Evolutionary conservation across 1,140 invertebrate species (phyloP).

Genomic region (Capitella teleta): DNA sequence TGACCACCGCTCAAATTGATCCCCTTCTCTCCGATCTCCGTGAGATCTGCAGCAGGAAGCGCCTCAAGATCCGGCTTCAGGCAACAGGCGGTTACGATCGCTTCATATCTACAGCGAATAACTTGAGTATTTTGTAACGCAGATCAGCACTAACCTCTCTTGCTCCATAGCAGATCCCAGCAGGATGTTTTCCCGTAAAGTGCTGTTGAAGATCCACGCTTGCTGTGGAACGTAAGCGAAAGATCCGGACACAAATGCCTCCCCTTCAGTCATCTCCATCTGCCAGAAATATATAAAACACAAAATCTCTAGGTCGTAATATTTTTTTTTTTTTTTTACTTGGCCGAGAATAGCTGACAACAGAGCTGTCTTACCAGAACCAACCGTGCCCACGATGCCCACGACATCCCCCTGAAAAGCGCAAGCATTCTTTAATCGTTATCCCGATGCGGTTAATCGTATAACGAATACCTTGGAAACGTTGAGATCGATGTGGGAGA

Average conservation of each 20-base stretch:
- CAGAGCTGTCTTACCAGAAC: conserved; percentile 61
- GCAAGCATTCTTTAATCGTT: too few relatives aligned
- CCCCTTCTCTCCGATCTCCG: conserved; percentile 47
- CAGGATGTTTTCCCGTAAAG: conserved; percentile 68
- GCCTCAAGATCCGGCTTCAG: conserved; percentile 57
- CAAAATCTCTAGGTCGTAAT: too few relatives aligned
- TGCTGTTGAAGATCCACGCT: conserved; percentile 71
- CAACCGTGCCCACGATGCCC: conserved; percentile 49
- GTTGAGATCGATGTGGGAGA: too few relatives aligned
- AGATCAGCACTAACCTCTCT: too few relatives aligned
- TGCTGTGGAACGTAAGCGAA: conserved; percentile 65
- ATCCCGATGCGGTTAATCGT: too few relatives aligned
- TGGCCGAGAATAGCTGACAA: conserved; percentile 64
- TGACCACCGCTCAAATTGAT: conserved; percentile 93
- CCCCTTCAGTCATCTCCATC: too few relatives aligned
- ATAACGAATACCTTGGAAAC: too few relatives aligned
- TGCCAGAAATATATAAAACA: too few relatives aligned
- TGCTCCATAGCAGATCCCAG: conserved; percentile 53
- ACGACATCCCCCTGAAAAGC: conserved; percentile 30
- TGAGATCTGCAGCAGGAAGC: conserved; percentile 56
- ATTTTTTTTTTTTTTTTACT: conserved; percentile 54
- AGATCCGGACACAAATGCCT: too few relatives aligned
- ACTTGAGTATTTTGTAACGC: too few relatives aligned
- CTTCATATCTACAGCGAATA: conserved; percentile 42
- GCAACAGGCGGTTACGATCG: conserved; percentile 46